Evolutionary conservation across 2,113 vertebrate genomes (phyloP).

Genomic region (Bubalus kerabau): DNA sequence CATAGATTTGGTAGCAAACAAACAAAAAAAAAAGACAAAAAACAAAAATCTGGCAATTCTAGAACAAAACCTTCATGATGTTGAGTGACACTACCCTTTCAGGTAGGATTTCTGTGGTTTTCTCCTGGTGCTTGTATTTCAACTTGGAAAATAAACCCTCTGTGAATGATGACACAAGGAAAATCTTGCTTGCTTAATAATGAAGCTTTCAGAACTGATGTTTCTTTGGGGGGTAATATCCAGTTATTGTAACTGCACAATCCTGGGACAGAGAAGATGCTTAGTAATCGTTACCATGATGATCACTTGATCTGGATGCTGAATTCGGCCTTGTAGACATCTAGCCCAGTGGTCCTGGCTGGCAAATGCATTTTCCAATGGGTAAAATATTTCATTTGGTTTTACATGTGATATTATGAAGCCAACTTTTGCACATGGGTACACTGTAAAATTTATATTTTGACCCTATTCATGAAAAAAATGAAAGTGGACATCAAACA

Average conservation of each 20-base stretch:
- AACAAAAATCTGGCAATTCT: not conserved
- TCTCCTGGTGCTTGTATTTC: constrained; percentile 56
- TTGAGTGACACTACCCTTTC: not conserved
- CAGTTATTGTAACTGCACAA: constrained; percentile 65
- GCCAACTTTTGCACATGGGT: not conserved
- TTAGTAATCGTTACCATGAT: constrained; percentile 53
- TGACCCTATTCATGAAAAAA: constrained; percentile 20
- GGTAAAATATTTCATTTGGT: constrained; percentile 37
- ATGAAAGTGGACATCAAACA: not conserved
- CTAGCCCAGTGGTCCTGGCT: not conserved
- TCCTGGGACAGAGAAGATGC: constrained; percentile 30
- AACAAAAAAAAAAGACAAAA: not conserved
- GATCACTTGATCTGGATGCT: not conserved
- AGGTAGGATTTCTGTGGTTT: not conserved
- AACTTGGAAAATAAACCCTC: constrained; percentile 54
- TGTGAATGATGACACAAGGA: constrained; percentile 64
- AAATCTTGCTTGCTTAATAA: constrained; percentile 66
- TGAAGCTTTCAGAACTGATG: constrained; percentile 64
- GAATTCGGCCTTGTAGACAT: not conserved
- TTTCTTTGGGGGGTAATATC: constrained; percentile 67
- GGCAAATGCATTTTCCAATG: not conserved
- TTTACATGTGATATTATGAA: not conserved
- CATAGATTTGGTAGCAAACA: not conserved
- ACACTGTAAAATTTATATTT: constrained; percentile 38
- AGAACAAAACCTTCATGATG: not conserved